phyloP scores from a whole-genome alignment of 2,113 vertebrate species.

The Misgurnus mizolepis region DNA sequence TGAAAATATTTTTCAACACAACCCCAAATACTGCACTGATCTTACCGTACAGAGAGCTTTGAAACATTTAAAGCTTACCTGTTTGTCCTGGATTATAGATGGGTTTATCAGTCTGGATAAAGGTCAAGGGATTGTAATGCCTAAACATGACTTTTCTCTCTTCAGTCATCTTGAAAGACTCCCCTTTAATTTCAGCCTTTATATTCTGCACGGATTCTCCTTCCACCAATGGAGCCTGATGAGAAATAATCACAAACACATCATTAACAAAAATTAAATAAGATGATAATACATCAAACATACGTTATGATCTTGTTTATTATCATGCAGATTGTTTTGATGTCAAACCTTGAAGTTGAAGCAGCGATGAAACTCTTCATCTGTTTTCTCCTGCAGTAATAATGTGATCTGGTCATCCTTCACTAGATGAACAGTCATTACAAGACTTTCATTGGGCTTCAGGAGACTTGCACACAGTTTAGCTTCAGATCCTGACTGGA shows the following conservation, averaged over 20 bases:
- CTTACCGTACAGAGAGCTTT: neutral
- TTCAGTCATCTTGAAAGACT: slow-evolving; percentile 59
- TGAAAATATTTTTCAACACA: neutral
- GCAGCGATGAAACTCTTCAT: slow-evolving; percentile 59
- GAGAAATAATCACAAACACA: neutral
- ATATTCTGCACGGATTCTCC: slow-evolving; percentile 49
- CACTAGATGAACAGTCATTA: slow-evolving; percentile 60
- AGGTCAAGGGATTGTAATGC: slow-evolving; percentile 46
- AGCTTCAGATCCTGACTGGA: slow-evolving; percentile 63
- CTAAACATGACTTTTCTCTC: slow-evolving; percentile 63
- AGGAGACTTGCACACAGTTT: slow-evolving; percentile 66
- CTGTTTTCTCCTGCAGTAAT: slow-evolving; percentile 37
- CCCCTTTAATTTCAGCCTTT: slow-evolving; percentile 61
- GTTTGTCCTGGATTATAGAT: slow-evolving; percentile 74
- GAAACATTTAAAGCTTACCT: slow-evolving; percentile 53
- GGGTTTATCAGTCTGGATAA: slow-evolving; percentile 72
- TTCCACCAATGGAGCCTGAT: slow-evolving; percentile 59
- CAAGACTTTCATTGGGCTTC: slow-evolving; percentile 62
- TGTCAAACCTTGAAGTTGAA: slow-evolving; percentile 56
- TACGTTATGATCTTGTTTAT: neutral
- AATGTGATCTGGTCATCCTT: slow-evolving; percentile 14
- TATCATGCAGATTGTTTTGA: neutral
- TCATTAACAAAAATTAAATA: neutral
- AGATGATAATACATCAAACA: neutral
- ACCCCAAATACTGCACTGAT: neutral